Conservation (phyloP, 2,888 invertebrate genomes). For the Agonopterix alstromeriana region DNA sequence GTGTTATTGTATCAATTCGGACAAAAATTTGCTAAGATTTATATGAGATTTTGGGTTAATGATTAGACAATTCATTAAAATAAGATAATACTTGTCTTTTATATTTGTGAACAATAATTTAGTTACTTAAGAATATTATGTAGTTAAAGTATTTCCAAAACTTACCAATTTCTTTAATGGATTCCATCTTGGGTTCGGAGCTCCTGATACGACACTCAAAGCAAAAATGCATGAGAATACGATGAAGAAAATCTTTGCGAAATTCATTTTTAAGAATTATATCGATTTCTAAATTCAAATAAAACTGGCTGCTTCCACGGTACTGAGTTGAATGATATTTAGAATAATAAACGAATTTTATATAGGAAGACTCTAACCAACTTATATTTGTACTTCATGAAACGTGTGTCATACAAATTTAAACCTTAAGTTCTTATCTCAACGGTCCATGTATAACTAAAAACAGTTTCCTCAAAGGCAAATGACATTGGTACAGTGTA, state of each 20-base stretch:
- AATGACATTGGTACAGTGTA: too few relatives aligned
- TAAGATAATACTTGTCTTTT: too few relatives aligned
- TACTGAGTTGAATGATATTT: not conserved
- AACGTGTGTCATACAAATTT: not conserved
- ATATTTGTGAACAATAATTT: too few relatives aligned
- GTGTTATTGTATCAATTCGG: too few relatives aligned
- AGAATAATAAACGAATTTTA: not conserved
- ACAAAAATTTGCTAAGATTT: too few relatives aligned
- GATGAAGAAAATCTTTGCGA: constrained; percentile 34
- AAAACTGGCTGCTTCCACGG: not conserved
- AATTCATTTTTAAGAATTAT: constrained; percentile 28
- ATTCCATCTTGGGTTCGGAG: constrained; percentile 40
- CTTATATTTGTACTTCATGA: not conserved
- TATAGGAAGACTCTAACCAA: not conserved
- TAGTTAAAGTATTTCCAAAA: not conserved
- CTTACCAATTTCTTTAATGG: constrained; percentile 50
- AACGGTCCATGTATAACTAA: not conserved
- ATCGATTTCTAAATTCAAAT: not conserved
- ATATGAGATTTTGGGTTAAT: too few relatives aligned
- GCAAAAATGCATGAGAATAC: constrained; percentile 36
- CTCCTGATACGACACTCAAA: constrained; percentile 30
- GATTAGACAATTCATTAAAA: too few relatives aligned
- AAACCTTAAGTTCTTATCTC: not conserved
- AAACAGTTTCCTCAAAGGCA: too few relatives aligned
- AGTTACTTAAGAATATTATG: too few relatives aligned